Evolutionary conservation across 2,113 vertebrate species (phyloP), one percentile per base, ranked within the genome.

Genomic region (Danionella cerebrum): DNA sequence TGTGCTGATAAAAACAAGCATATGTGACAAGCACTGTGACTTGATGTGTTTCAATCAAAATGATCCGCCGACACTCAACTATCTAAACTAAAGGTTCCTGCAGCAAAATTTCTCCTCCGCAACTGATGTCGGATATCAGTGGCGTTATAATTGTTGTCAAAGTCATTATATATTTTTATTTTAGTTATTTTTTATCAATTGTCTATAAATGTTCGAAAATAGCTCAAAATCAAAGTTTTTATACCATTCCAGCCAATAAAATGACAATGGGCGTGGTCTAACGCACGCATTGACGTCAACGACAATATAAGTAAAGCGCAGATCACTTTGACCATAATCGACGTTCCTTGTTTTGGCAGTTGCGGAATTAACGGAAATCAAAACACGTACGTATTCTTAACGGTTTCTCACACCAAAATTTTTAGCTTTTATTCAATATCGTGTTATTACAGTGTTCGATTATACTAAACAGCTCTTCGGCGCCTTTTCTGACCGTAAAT

Each of bases 321-420:
- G 29, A 5, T 13, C 13, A 1, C 6, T 3, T 6, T 25, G n/a
- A 1, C 4, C 27, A 27, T 29, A 5, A 70, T 29, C 71, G 57
- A 76, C 63, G 51, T 58, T 70, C 51, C 50, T 65, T 76, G 67
- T 76, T 76, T 76, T 76, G 70, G 75, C 3, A 53, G 47, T 5
- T 55, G 58, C 50, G 48, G 48, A 18, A 29, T 19, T 22, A 25
- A 39, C 24, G 4, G 4, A 9, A 33, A 14, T 6, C 18, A 27
- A 7, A 67, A 41, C 22, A 31, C 42, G 71, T 76, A 73, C 73
- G 71, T 73, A 2, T 22, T 7, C 1, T 4, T 50, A 35, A 19
- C 5, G 14, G 1, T 4, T 4, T 50, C 1, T 36, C 24, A 9
- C 6, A 44, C 24, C 1, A 4, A 44, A 4, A 0, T 21, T 10